phyloP scores from a whole-genome alignment of 2,797 vertebrate species.

The Vespertilio murinus region DNA sequence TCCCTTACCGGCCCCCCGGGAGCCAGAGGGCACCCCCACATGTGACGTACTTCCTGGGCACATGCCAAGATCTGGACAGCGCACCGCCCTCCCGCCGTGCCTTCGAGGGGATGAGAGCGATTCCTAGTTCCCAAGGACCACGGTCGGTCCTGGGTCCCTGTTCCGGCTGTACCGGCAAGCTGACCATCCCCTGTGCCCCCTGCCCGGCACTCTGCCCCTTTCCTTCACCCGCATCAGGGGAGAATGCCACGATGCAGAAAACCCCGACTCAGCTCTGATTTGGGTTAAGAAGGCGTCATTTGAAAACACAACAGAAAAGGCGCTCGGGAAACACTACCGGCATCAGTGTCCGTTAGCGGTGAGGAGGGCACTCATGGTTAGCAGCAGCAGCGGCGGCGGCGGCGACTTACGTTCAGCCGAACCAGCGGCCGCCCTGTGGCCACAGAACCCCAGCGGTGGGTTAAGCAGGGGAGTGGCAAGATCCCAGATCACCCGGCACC shows the following conservation, averaged over 20 bases:
- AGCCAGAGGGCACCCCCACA: background rate
- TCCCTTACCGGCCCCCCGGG: background rate
- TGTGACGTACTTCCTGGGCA: background rate
- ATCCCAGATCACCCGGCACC: conserved; percentile 76
- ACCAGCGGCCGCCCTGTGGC: conserved; percentile 65
- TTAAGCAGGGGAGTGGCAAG: conserved; percentile 77
- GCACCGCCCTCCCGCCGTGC: background rate
- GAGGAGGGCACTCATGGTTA: background rate
- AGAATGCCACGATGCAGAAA: background rate
- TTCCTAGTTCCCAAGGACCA: background rate
- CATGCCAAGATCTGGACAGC: background rate
- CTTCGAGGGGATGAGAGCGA: background rate
- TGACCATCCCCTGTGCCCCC: background rate
- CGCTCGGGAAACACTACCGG: background rate
- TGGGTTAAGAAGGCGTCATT: conserved; percentile 49
- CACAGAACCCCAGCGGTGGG: conserved; percentile 66
- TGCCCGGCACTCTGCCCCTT: conserved; percentile 60
- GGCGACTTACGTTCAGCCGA: conserved; percentile 71
- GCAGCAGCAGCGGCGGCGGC: background rate
- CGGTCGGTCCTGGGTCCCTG: background rate
- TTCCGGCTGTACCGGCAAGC: background rate
- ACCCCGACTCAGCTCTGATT: background rate
- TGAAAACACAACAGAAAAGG: background rate
- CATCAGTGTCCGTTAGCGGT: conserved; percentile 64
- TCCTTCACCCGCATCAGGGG: conserved; percentile 23